Percentiles rank a stretch among this genome's conserved stretches.
Conservation (phyloP, 2,797 vertebrate genomes). For the Basileuterus tristriatus region DNA sequence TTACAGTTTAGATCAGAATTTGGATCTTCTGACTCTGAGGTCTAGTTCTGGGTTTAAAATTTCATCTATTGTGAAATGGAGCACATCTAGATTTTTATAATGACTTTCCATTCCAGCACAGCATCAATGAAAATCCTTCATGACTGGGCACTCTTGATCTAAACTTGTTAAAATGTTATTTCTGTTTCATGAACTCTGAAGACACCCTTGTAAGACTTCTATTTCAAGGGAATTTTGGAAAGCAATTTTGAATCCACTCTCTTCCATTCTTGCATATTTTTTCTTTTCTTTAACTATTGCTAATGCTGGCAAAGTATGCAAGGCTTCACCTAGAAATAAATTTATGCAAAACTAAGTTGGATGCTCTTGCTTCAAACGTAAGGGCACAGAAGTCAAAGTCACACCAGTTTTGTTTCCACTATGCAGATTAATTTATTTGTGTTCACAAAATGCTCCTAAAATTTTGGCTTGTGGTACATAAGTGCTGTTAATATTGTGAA, state of each 20-base stretch:
- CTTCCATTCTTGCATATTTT: neutral
- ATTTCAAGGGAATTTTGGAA: neutral
- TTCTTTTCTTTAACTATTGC: neutral
- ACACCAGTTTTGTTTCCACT: neutral
- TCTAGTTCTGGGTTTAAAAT: neutral
- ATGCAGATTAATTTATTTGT: neutral
- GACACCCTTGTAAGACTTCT: neutral
- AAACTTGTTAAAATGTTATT: neutral
- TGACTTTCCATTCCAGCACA: neutral
- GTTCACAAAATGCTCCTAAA: neutral
- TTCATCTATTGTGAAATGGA: neutral
- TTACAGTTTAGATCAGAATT: neutral
- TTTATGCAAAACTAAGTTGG: slow-evolving; percentile 10
- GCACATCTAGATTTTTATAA: neutral
- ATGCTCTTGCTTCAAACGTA: neutral
- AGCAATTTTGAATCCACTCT: neutral
- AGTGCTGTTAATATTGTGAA: neutral
- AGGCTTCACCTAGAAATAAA: slow-evolving; percentile 39
- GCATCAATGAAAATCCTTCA: neutral
- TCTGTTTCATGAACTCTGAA: neutral
- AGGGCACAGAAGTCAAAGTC: neutral
- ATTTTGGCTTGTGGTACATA: neutral
- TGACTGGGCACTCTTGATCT: neutral
- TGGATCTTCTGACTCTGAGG: neutral
- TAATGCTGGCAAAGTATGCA: neutral